Percentiles rank a stretch among this genome's conserved stretches.
phyloP scores from a whole-genome alignment of 2,113 vertebrate genomes.

The Myrmecophaga tridactyla region DNA sequence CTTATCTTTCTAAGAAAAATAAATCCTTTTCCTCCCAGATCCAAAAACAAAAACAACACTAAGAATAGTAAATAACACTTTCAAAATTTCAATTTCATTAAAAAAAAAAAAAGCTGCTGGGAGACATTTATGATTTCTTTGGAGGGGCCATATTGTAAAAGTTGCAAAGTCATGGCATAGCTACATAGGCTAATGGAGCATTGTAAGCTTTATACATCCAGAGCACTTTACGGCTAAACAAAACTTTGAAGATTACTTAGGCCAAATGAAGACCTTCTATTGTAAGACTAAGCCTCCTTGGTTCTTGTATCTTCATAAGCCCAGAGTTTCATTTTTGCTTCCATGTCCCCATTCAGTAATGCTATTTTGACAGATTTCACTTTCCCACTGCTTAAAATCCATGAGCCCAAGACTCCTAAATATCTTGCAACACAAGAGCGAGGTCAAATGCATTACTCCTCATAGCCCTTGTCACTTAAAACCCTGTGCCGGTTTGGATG shows the following conservation, averaged over 20 bases:
- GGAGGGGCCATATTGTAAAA: background rate
- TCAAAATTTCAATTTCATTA: background rate
- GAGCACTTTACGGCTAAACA: background rate
- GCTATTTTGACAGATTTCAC: too few species aligned
- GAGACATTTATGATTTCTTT: background rate
- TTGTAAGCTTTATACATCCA: accelerated
- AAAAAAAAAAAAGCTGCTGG: too few species aligned
- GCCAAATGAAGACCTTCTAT: background rate
- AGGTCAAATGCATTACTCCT: background rate
- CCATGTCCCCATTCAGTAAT: background rate
- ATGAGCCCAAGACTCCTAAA: too few species aligned
- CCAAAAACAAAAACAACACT: background rate
- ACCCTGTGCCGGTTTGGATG: background rate
- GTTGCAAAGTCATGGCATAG: accelerated
- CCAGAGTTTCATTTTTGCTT: background rate
- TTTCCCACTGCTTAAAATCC: background rate
- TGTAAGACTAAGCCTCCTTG: background rate
- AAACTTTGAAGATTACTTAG: background rate
- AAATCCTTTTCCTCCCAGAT: background rate
- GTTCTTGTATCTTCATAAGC: background rate
- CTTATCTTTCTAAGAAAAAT: background rate
- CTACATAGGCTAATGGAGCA: background rate
- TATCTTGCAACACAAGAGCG: background rate
- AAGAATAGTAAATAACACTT: background rate
- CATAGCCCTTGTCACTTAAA: background rate